Percentiles rank a stretch among this genome's conserved stretches.
phyloP scores from a whole-genome alignment of 2,888 invertebrate genomes.

The Alviniconcha strummeri region DNA sequence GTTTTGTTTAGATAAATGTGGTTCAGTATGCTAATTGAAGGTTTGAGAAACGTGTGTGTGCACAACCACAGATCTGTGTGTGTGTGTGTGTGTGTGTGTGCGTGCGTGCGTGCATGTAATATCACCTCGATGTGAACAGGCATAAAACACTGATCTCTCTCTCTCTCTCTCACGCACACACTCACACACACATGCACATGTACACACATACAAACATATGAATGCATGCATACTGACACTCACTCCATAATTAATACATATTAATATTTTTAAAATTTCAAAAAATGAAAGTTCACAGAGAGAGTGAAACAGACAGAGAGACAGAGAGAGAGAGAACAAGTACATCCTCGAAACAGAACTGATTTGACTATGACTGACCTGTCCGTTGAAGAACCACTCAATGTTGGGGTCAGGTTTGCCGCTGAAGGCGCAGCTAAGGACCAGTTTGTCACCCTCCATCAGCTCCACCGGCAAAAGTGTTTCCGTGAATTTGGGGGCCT shows the following conservation, averaged over 20 bases:
- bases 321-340: background rate
- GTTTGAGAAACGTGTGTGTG: background rate
- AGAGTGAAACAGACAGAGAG: background rate
- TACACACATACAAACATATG: too few species aligned
- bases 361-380: conserved; percentile 41
- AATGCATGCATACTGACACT: too few species aligned
- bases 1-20: too few species aligned
- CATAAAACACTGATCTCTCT: too few species aligned
- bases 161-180: too few species aligned
- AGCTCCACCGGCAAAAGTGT: conserved; percentile 76
- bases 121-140: too few species aligned
- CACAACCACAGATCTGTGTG: background rate
- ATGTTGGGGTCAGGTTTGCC: conserved; percentile 92
- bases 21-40: too few species aligned
- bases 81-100: background rate
- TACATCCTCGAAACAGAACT: background rate
- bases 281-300: background rate
- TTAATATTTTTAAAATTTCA: background rate
- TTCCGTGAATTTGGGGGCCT: conserved; percentile 55
- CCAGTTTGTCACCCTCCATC: conserved; percentile 92
- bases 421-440: conserved; percentile 94
- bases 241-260: background rate
- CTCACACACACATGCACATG: too few species aligned
- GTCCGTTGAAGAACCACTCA: conserved; percentile 62
- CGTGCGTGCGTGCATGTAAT: background rate